A percentile compares a stretch with the other conserved stretches of the same genome.
Evolutionary conservation across 2,113 vertebrate genomes (phyloP).

Genomic region (Sinocyclocheilus anshuiensis): DNA sequence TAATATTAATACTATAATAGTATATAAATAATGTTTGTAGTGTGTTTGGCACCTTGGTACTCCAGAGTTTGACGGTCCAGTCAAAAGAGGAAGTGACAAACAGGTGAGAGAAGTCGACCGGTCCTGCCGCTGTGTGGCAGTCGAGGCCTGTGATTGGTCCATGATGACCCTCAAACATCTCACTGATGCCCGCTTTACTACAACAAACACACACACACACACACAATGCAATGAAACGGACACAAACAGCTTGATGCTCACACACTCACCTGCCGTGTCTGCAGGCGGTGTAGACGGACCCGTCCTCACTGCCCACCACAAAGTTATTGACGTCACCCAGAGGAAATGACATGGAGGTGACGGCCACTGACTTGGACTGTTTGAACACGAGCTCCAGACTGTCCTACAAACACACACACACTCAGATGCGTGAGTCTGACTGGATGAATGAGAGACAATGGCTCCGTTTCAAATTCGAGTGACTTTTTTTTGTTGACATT

Average conservation of each 20-base stretch:
- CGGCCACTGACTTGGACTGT: slow-evolving; percentile 95
- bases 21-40: background rate
- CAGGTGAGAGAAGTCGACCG: slow-evolving; percentile 96
- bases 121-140: slow-evolving; percentile 92
- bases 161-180: slow-evolving; percentile 98
- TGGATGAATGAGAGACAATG: background rate
- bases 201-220: slow-evolving; percentile 49
- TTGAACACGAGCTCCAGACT: slow-evolving; percentile 98
- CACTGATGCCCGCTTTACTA: slow-evolving; percentile 98
- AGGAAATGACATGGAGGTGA: slow-evolving; percentile 98
- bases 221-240: background rate
- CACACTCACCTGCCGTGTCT: slow-evolving; percentile 89
- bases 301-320: slow-evolving; percentile 97
- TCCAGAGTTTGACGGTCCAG: slow-evolving; percentile 99
- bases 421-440: background rate
- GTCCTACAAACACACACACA: slow-evolving; percentile 77
- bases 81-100: slow-evolving; percentile 98
- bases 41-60: slow-evolving; percentile 85
- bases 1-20: background rate
- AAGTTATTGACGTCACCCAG: slow-evolving; percentile 98
- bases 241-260: background rate
- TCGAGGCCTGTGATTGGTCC: slow-evolving; percentile 98
- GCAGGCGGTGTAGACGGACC: slow-evolving; percentile 95
- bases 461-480: background rate
- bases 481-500: background rate